Percentiles rank a stretch among this genome's conserved stretches.
Evolutionary conservation across 2,888 invertebrate genomes (phyloP).

Genomic region (Scaptomyza caliginosa): DNA sequence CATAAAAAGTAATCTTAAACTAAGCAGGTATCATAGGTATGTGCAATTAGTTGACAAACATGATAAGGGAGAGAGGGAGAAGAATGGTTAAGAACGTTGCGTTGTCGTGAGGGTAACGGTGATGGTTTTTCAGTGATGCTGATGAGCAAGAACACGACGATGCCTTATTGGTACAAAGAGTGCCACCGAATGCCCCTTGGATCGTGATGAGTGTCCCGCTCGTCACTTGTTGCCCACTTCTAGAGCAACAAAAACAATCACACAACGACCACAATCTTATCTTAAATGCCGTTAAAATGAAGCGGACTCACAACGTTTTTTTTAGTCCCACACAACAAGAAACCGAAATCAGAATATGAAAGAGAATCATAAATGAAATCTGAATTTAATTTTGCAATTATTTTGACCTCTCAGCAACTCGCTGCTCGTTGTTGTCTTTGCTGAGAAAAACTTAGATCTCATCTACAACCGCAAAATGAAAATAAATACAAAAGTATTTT

Average conservation of each 20-base stretch:
- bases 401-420: conserved; percentile 39
- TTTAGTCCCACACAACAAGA: conserved; percentile 42
- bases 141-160: conserved; percentile 62
- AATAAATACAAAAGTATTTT: conserved; percentile 41
- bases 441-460: conserved; percentile 57
- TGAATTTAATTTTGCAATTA: conserved; percentile 62
- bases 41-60: conserved; percentile 62
- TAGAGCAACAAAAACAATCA: conserved; percentile 28
- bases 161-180: conserved; percentile 58
- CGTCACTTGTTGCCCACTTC: conserved; percentile 45
- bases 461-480: conserved; percentile 27
- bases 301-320: conserved; percentile 37
- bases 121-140: conserved; percentile 21
- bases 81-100: conserved; percentile 29
- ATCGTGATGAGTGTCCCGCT: conserved; percentile 66
- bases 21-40: conserved; percentile 45
- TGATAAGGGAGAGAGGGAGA: not conserved
- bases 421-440: conserved; percentile 35
- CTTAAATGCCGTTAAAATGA: conserved; percentile 59
- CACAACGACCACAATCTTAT: not conserved
- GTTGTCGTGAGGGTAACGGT: conserved; percentile 9
- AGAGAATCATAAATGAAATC: conserved; percentile 57
- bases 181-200: conserved; percentile 32
- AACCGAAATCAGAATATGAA: conserved; percentile 40
- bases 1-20: conserved; percentile 31